Evolutionary conservation across 2,797 vertebrate species (phyloP).

Genomic region (Parotocinclus haroldoi): DNA sequence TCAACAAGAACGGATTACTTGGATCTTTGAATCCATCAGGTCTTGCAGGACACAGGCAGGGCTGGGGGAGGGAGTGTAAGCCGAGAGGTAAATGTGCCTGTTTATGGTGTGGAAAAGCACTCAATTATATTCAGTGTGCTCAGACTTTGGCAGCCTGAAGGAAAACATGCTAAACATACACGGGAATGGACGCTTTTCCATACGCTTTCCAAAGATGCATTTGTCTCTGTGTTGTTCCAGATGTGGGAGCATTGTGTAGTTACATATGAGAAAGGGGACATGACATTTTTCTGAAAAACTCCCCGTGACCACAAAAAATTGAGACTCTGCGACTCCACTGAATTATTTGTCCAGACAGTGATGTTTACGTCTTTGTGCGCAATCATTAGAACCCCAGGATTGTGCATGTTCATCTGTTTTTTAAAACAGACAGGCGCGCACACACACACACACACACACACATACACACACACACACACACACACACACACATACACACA

Average conservation of each 20-base stretch:
- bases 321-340: background rate
- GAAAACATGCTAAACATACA: background rate
- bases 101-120: conserved; percentile 2
- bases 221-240: background rate
- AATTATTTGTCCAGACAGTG: no score
- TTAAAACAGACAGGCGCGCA: no score
- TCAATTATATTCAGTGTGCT: background rate
- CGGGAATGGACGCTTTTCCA: background rate
- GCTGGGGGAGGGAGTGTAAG: conserved; percentile 3
- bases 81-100: background rate
- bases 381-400: no score
- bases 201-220: background rate
- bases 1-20: conserved; percentile 29
- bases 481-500: no score
- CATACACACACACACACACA: no score
- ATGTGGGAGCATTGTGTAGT: background rate
- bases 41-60: background rate
- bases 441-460: no score
- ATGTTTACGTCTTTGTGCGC: no score
- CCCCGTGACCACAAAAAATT: conserved; percentile 1
- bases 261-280: conserved; percentile 7
- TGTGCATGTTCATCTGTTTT: no score
- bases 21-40: conserved; percentile 13
- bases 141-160: background rate
- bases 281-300: conserved; percentile 7